Evolutionary conservation across 2,113 vertebrate genomes (phyloP).

Genomic region (Synchiropus splendidus): DNA sequence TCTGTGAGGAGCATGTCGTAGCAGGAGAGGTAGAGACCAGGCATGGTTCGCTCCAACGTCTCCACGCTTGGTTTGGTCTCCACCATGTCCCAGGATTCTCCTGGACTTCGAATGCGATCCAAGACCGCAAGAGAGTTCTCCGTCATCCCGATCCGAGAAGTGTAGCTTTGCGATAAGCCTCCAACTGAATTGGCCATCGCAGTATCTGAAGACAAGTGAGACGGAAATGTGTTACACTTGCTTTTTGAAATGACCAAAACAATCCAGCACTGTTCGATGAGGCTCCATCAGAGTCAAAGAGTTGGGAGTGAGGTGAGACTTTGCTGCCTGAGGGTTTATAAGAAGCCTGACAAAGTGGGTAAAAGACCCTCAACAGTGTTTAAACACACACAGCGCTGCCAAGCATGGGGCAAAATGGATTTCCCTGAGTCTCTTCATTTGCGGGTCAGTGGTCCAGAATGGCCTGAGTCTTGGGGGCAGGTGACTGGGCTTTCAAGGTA

Average conservation of each 20-base stretch:
- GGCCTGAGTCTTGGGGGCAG: conserved; percentile 34
- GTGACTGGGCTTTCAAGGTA: conserved; percentile 59
- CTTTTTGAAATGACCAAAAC: background rate
- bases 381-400: conserved; percentile 37
- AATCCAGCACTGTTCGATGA: background rate
- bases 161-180: conserved; percentile 35
- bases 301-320: conserved; percentile 12
- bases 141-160: conserved; percentile 47
- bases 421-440: conserved; percentile 65
- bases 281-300: conserved; percentile 16
- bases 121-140: conserved; percentile 59
- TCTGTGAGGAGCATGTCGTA: conserved; percentile 81
- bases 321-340: conserved; percentile 30
- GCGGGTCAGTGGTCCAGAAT: conserved; percentile 72
- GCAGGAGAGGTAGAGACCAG: conserved; percentile 80
- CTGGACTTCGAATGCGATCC: conserved; percentile 57
- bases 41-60: conserved; percentile 67
- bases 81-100: conserved; percentile 62
- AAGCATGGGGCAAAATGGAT: conserved; percentile 56
- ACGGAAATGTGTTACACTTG: background rate
- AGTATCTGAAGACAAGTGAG: conserved; percentile 13
- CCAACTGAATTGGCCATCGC: conserved; percentile 46
- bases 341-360: conserved; percentile 19
- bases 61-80: conserved; percentile 56
- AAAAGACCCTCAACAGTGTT: conserved; percentile 30